A percentile compares a stretch with the other conserved stretches of the same genome.
These are phyloP conservation scores for Diacarnus erythraeanus DNA, from an alignment of 37 sponge, comb jelly and placozoan species.

Conservation along the genomic window DNA sequence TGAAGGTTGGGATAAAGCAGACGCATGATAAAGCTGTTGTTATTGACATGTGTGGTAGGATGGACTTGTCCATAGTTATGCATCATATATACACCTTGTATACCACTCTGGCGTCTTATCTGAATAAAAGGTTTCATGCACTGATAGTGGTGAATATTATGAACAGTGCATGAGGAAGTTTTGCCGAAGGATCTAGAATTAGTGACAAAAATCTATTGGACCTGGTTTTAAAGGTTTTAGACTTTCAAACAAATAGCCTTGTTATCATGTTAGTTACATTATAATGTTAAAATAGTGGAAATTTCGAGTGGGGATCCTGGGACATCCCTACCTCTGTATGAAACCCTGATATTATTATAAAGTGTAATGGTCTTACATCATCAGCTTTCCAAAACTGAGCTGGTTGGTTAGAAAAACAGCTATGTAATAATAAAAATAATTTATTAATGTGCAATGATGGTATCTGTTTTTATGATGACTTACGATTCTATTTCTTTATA, in stretches of 20 bases:
- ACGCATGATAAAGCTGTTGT: constrained; percentile 58
- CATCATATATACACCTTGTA: constrained; percentile 58
- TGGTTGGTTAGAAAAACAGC: constrained; percentile 75
- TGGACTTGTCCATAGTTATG: constrained; percentile 68
- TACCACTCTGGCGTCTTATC: constrained; percentile 25
- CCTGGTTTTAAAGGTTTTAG: no score
- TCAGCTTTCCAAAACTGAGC: constrained; percentile 57
- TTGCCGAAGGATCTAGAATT: no score
- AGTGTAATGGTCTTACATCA: constrained; percentile 59
- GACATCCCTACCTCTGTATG: no score
- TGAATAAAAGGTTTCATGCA: neutral
- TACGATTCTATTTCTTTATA: constrained; percentile 24
- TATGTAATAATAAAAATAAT: neutral
- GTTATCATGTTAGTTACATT: no score
- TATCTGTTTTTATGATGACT: constrained; percentile 32
- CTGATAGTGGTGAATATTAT: no score
- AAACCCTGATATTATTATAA: no score
- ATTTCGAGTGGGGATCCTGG: no score
- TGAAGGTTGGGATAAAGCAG: constrained; percentile 59
- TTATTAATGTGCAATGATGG: no score
- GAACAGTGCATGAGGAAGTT: no score
- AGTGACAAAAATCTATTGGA: no score
- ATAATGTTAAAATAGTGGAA: no score
- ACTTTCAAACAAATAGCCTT: no score
- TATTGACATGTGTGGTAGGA: constrained; percentile 47